Base-by-base conservation (phyloP, 2,113 vertebrate species). In the Macaca nemestrina region DNA sequence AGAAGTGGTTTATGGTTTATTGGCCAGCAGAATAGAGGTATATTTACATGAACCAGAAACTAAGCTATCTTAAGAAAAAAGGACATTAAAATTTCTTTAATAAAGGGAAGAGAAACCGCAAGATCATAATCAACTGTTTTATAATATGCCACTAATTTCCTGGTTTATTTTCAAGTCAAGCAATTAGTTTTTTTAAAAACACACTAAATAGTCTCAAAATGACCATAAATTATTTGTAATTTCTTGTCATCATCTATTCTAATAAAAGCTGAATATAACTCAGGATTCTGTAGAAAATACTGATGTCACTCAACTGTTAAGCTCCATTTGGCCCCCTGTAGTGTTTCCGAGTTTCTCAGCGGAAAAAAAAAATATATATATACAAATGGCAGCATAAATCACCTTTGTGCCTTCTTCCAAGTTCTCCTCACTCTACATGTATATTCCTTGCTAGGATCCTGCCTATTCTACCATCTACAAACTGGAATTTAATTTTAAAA, bases 121-220 rank as follows among this genome's bases (percentile, higher is more conserved):
- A 87, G 61, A 59, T 57, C 30, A 90, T 81, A 93, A 98, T 96
- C 64, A 96, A 95, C 57, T 95, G 4, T 91, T 97, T 90, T 59
- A 90, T 82, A 94, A 91, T 93, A 93, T 64, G 76, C 82, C 0
- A 0, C 50, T 87, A 95, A 96, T 97, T 95, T 96, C 64, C 68
- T 88, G 84, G 94, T 94, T 95, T 96, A 88, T 96, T 96, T 95
- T 97, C 79, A 96, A 97, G 64, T 40, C 43, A 88, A 96, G 72
- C n/a, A 95, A 61, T 96, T 93, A 93, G 59, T 81, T 94, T 88
- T 88, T 68, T 22, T 30, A 95, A 86, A 95, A 85, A 79, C 52
- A 95, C 35, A 83, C 86, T 84, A 91, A 93, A 88, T 78, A 68
- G 68, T 57, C 61, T 95, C 48, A 93, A 97, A 97, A 88, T 90